Conservation (phyloP, 1,140 invertebrate species). For the Lerema accius region DNA sequence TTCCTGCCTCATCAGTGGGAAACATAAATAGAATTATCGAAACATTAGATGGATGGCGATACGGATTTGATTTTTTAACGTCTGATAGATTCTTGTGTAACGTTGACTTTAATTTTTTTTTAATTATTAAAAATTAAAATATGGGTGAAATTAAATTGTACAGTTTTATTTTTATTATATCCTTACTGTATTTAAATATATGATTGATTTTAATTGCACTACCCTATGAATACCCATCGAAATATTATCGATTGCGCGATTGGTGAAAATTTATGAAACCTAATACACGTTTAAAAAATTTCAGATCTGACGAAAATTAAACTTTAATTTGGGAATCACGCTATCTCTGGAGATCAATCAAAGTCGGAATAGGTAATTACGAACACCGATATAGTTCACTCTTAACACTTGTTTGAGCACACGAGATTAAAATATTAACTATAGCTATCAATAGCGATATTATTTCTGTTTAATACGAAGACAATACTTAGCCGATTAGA, state of each 20-base stretch:
- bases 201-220: too few species aligned
- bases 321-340: too few species aligned
- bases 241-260: too few species aligned
- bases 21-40: constrained; percentile 57
- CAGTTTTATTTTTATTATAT: too few species aligned
- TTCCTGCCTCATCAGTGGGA: constrained; percentile 59
- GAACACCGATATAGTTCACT: not conserved
- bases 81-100: too few species aligned
- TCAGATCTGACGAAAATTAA: too few species aligned
- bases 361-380: constrained; percentile 17
- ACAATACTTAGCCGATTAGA: not conserved
- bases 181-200: too few species aligned
- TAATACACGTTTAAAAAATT: not conserved
- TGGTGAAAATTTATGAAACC: not conserved
- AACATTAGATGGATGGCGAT: constrained; percentile 14
- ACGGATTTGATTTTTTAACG: constrained; percentile 4
- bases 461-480: constrained; percentile 15
- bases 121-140: too few species aligned
- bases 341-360: constrained; percentile 21
- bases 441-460: not conserved
- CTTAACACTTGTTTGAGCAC: not conserved
- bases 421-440: too few species aligned
- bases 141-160: too few species aligned
- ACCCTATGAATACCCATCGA: too few species aligned
- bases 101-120: too few species aligned